Conservation (phyloP, 2,888 invertebrate species). For the Lepeophtheirus nordmannii region DNA sequence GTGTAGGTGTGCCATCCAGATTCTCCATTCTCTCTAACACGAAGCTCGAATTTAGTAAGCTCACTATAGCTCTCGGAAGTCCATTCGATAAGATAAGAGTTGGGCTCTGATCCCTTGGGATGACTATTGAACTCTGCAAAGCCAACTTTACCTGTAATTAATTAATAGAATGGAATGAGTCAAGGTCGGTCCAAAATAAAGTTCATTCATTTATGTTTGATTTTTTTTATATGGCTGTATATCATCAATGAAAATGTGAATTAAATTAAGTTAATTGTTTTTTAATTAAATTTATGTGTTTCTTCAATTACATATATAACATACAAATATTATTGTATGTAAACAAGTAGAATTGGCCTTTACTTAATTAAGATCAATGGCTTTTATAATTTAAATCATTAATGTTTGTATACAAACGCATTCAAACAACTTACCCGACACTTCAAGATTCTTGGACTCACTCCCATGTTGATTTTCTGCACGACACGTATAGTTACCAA, state of each 20-base stretch:
- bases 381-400: not conserved
- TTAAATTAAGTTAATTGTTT: too few relatives aligned
- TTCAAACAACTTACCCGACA: conserved; percentile 13
- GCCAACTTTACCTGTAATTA: conserved; percentile 12
- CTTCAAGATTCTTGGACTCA: conserved; percentile 5
- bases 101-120: conserved; percentile 2
- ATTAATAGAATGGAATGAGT: not conserved
- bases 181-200: not conserved
- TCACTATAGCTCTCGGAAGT: not conserved
- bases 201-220: too few relatives aligned
- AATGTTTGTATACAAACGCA: not conserved
- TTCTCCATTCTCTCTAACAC: not conserved
- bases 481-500: conserved; percentile 17
- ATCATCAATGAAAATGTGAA: too few relatives aligned
- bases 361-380: too few relatives aligned
- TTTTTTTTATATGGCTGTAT: too few relatives aligned
- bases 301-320: not conserved
- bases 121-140: conserved; percentile 11
- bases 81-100: conserved; percentile 22
- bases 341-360: not conserved
- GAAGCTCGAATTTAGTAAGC: conserved; percentile 12
- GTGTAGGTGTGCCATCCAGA: conserved; percentile 2
- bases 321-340: too few relatives aligned
- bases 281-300: too few relatives aligned
- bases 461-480: conserved; percentile 9